Percentiles rank a stretch among this genome's conserved stretches.
Conservation (phyloP, 2,113 vertebrate species). For the Myrmophylax atrothorax region DNA sequence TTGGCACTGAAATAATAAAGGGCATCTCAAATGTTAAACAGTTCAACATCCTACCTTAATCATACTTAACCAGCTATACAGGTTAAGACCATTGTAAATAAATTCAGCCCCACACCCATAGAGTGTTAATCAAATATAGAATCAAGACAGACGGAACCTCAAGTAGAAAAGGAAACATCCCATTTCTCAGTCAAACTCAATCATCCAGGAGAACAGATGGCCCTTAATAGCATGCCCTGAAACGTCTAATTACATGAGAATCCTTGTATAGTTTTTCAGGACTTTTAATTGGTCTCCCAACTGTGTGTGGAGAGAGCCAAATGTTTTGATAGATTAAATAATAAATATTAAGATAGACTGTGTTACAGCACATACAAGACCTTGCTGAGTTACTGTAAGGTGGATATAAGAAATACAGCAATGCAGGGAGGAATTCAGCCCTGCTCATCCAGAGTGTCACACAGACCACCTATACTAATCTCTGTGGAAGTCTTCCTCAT, state of each 20-base stretch:
- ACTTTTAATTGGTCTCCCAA: slow-evolving; percentile 51
- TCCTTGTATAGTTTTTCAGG: neutral
- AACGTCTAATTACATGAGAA: slow-evolving; percentile 14
- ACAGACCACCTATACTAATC: neutral
- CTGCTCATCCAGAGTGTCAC: neutral
- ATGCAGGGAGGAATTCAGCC: neutral
- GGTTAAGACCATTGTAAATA: neutral
- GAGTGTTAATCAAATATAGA: neutral
- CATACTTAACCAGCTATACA: neutral
- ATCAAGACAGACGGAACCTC: slow-evolving; percentile 10
- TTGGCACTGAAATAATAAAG: neutral
- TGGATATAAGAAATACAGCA: neutral
- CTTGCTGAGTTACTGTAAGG: neutral
- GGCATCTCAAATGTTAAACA: neutral
- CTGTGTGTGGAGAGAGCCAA: neutral
- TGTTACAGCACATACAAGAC: neutral
- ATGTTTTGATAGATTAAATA: slow-evolving; percentile 44
- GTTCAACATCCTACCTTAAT: neutral
- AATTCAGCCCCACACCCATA: neutral
- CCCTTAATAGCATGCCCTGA: slow-evolving; percentile 31
- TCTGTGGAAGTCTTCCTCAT: neutral
- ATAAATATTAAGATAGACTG: slow-evolving; percentile 31
- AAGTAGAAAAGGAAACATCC: slow-evolving; percentile 4
- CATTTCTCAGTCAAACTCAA: neutral
- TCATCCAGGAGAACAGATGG: slow-evolving; percentile 57